Evolutionary conservation across 2,888 invertebrate species (phyloP).

Genomic region (Rhopalosiphum nymphaeae): DNA sequence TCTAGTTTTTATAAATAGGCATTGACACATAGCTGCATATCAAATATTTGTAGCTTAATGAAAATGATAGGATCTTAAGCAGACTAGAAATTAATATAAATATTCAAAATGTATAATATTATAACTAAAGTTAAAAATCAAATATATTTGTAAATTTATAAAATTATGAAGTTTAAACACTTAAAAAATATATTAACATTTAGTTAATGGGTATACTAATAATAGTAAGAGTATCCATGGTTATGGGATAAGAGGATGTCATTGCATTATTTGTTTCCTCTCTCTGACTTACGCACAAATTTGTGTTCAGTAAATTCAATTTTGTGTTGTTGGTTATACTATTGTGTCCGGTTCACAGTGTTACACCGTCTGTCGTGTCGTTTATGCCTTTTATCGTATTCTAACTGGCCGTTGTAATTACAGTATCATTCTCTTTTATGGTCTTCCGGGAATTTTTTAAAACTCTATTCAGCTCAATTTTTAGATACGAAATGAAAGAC

Average conservation of each 20-base stretch:
- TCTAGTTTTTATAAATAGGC: neutral
- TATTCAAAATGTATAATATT: neutral
- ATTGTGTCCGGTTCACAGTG: neutral
- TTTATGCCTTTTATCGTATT: neutral
- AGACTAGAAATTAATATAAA: neutral
- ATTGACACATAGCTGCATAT: neutral
- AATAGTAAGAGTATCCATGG: neutral
- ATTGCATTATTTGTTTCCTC: neutral
- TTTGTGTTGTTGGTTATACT: neutral
- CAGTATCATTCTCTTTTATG: neutral
- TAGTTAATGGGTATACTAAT: neutral
- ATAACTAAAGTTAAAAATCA: neutral
- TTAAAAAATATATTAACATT: neutral
- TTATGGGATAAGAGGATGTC: neutral
- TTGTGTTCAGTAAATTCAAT: neutral
- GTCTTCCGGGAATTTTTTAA: neutral
- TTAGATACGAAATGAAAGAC: neutral
- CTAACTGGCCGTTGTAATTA: neutral
- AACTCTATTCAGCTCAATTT: neutral
- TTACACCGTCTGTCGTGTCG: neutral
- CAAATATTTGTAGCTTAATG: neutral
- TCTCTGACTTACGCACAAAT: neutral
- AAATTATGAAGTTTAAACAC: neutral
- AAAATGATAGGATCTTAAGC: neutral
- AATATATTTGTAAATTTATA: neutral